These are phyloP conservation scores for Crenichthys baileyi DNA, from an alignment of 2,797 vertebrate genomes.

Conservation along the genomic window DNA sequence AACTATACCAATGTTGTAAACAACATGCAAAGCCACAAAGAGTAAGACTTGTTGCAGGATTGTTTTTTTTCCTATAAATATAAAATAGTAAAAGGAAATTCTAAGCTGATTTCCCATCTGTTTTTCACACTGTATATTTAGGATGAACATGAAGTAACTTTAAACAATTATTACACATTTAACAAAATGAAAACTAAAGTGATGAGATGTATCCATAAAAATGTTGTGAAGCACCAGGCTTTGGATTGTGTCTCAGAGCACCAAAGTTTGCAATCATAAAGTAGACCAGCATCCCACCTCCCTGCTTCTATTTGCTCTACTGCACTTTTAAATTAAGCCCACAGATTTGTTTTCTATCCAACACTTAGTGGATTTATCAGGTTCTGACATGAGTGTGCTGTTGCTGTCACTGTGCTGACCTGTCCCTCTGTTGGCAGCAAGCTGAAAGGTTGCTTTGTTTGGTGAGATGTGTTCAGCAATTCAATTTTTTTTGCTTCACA, in stretches of 20 bases:
- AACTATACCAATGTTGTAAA: background rate
- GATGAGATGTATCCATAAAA: background rate
- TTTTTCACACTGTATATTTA: background rate
- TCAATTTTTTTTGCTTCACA: conserved; percentile 72
- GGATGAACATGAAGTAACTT: background rate
- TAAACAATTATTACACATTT: background rate
- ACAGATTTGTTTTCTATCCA: conserved; percentile 57
- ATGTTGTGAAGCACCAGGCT: conserved; percentile 9
- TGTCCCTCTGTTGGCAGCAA: conserved; percentile 43
- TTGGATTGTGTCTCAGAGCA: conserved; percentile 16
- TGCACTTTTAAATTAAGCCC: conserved; percentile 47
- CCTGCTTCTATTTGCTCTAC: conserved; percentile 23
- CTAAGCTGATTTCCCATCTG: background rate
- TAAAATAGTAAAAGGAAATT: background rate
- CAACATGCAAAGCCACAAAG: background rate
- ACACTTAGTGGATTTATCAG: conserved; percentile 63
- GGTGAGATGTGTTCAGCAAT: conserved; percentile 71
- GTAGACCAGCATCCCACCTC: conserved; percentile 16
- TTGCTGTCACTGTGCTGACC: conserved; percentile 51
- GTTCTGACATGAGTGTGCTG: conserved; percentile 61
- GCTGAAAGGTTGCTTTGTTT: conserved; percentile 72
- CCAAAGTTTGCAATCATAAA: conserved; percentile 5
- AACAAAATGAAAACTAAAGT: background rate
- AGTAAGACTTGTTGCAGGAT: background rate
- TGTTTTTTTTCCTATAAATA: background rate